These are phyloP conservation scores for Thomomys bottae DNA, from an alignment of 2,113 vertebrate species.

Conservation along the genomic window DNA sequence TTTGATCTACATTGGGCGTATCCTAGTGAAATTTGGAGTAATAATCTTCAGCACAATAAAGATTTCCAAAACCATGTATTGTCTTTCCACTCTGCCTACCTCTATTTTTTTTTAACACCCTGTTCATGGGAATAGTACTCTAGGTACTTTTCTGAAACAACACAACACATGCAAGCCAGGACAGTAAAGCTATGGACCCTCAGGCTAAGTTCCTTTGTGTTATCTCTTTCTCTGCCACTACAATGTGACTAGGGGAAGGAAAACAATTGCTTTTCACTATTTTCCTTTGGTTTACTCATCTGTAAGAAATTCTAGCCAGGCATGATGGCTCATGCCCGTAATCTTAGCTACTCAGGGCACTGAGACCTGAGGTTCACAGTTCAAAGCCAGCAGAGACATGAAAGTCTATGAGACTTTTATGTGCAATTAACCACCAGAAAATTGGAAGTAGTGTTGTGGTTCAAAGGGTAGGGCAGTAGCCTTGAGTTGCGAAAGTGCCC, in stretches of 20 bases:
- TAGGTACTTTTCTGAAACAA: slow-evolving; percentile 15
- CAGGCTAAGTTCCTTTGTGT: neutral
- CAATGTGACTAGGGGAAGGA: neutral
- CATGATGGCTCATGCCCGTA: too few relatives aligned
- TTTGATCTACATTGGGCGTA: neutral
- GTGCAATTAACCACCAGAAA: too few relatives aligned
- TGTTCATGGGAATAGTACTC: neutral
- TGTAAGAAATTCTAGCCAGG: too few relatives aligned
- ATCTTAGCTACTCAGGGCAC: too few relatives aligned
- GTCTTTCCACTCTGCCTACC: neutral
- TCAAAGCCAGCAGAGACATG: too few relatives aligned
- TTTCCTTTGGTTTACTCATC: neutral
- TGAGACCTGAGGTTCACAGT: too few relatives aligned
- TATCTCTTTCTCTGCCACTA: neutral
- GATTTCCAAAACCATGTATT: neutral
- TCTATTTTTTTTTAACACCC: neutral
- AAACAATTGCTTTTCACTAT: neutral
- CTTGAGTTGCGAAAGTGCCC: too few relatives aligned
- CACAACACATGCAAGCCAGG: neutral
- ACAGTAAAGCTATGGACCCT: neutral
- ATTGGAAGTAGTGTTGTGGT: too few relatives aligned
- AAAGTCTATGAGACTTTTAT: too few relatives aligned
- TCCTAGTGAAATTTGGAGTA: slow-evolving; percentile 30
- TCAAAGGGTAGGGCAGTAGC: too few relatives aligned
- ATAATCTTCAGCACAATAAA: neutral